Evolutionary conservation across 1,140 invertebrate genomes (phyloP).

Genomic region (Sminthurinus signatus): DNA sequence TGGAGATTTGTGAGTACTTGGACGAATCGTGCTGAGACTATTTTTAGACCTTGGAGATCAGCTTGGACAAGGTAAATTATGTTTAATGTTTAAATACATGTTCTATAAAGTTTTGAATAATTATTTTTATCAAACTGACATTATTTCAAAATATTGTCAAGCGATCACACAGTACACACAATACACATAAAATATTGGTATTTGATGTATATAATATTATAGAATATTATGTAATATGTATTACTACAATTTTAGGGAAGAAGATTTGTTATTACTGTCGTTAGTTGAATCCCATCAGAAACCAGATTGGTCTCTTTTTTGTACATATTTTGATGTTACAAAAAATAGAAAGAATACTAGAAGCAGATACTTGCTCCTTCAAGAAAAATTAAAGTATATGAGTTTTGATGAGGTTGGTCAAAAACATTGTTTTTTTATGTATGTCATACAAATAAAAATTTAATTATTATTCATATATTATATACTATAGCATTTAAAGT

Average conservation of each 20-base stretch:
- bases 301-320: not conserved
- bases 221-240: no score
- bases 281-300: not conserved
- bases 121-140: no score
- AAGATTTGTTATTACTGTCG: not conserved
- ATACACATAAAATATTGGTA: no score
- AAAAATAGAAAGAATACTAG: slow-evolving; percentile 5
- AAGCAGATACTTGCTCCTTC: not conserved
- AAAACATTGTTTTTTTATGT: no score
- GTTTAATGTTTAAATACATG: not conserved
- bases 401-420: not conserved
- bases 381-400: no score
- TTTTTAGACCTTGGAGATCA: not conserved
- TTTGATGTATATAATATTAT: no score
- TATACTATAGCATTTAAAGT: no score
- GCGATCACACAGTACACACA: no score
- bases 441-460: not conserved
- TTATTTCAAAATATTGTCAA: no score
- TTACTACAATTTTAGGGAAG: slow-evolving; percentile 9
- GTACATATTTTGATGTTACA: not conserved
- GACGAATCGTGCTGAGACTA: not conserved
- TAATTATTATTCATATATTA: no score
- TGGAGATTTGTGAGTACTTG: slow-evolving; percentile 1
- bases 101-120: no score
- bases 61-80: slow-evolving; percentile 1